These are phyloP conservation scores for Pogoniulus pusillus DNA, from an alignment of 2,797 vertebrate species.

Conservation along the genomic window DNA sequence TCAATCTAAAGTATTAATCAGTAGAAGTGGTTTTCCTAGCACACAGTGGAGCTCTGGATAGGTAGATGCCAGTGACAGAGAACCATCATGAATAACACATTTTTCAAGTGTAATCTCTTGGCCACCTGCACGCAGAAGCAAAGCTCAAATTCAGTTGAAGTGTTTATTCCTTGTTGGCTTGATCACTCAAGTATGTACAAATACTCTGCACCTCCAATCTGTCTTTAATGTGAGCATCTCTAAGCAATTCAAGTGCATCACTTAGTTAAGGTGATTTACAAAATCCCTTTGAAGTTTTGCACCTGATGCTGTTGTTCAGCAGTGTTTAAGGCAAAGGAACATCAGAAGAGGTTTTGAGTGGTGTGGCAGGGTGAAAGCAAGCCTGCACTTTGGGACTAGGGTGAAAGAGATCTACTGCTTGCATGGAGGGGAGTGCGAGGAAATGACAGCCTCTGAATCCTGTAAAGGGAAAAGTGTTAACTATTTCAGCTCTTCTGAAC, in stretches of 20 bases:
- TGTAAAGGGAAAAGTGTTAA: background rate
- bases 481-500: background rate
- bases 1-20: background rate
- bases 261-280: background rate
- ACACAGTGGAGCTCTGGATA: background rate
- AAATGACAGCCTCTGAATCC: background rate
- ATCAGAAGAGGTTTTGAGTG: background rate
- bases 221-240: background rate
- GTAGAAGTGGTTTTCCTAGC: background rate
- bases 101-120: background rate
- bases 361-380: background rate
- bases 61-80: background rate
- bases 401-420: background rate
- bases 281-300: background rate
- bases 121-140: background rate
- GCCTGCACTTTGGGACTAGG: accelerated
- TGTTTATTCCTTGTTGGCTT: background rate
- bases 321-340: background rate
- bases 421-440: background rate
- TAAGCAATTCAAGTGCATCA: background rate
- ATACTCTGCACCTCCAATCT: background rate
- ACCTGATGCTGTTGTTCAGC: background rate
- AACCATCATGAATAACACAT: background rate
- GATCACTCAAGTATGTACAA: background rate
- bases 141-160: background rate